These are phyloP conservation scores for Anticlea derivata DNA, from an alignment of 2,888 invertebrate species.

Conservation along the genomic window DNA sequence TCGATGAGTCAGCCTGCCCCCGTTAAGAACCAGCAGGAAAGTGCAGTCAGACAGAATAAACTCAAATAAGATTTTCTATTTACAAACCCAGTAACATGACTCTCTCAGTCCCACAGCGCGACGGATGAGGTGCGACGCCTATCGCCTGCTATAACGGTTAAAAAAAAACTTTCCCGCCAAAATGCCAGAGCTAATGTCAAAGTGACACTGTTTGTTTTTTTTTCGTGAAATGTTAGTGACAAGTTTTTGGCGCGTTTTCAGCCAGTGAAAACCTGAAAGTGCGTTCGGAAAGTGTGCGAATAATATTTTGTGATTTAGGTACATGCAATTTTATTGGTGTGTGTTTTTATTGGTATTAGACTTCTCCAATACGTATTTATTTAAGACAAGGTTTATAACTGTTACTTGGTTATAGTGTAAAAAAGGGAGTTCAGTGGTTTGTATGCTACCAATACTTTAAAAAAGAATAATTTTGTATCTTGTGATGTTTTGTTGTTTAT, in stretches of 20 bases:
- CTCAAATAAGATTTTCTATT: conserved; percentile 64
- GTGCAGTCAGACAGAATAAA: conserved; percentile 43
- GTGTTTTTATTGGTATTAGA: too few species aligned
- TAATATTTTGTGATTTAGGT: neutral
- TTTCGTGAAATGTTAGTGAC: conserved; percentile 3
- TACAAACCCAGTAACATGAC: conserved; percentile 44
- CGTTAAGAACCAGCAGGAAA: conserved; percentile 37
- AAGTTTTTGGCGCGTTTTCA: neutral
- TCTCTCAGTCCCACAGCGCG: conserved; percentile 41
- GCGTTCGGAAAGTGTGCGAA: conserved; percentile 10
- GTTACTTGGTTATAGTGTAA: too few species aligned
- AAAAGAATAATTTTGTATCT: too few species aligned
- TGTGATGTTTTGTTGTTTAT: too few species aligned
- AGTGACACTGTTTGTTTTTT: conserved; percentile 11
- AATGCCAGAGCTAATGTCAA: conserved; percentile 9
- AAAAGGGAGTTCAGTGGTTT: too few species aligned
- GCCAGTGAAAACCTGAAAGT: conserved; percentile 9
- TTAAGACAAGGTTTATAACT: too few species aligned
- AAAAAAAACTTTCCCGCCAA: conserved; percentile 17
- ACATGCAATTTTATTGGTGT: too few species aligned
- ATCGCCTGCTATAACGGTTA: conserved; percentile 30
- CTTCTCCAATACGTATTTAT: too few species aligned
- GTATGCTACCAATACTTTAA: too few species aligned
- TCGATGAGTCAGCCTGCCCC: conserved; percentile 22
- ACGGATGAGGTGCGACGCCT: conserved; percentile 59